phyloP scores from a whole-genome alignment of 64 coral and sea anemone species.

The Porites australiensis region DNA sequence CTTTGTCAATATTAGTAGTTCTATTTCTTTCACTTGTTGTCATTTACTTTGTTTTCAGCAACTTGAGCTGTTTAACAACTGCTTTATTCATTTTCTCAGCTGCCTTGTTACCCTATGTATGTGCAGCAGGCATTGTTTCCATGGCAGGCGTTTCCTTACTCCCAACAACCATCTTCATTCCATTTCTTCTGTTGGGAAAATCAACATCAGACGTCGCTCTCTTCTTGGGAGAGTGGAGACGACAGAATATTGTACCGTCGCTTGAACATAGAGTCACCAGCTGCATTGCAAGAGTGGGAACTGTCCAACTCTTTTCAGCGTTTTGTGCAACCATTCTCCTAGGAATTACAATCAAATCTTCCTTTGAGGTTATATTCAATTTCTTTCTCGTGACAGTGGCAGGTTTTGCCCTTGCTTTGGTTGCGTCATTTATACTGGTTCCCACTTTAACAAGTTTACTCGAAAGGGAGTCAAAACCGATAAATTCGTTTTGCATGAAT shows the following conservation, averaged over 20 bases:
- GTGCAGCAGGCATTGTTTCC: constrained; percentile 10
- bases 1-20: not conserved
- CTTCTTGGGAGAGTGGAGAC: not conserved
- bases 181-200: not conserved
- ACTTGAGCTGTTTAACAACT: not conserved
- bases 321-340: constrained; percentile 8
- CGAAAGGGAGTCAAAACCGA: not conserved
- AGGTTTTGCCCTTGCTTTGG: not conserved
- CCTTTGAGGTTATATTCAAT: not conserved
- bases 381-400: not conserved
- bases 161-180: not conserved
- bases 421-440: not conserved
- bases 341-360: constrained; percentile 12
- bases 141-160: not conserved
- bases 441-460: not conserved
- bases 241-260: not conserved
- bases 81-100: not conserved
- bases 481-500: not conserved
- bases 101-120: not conserved
- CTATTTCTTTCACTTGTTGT: not conserved
- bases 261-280: constrained; percentile 31
- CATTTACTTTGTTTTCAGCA: not conserved
- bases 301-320: not conserved
- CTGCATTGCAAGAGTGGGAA: not conserved
- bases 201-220: not conserved